A percentile compares a stretch with the other conserved stretches of the same genome.
Conservation (phyloP, 2,113 vertebrate genomes). For the Suncus etruscus region DNA sequence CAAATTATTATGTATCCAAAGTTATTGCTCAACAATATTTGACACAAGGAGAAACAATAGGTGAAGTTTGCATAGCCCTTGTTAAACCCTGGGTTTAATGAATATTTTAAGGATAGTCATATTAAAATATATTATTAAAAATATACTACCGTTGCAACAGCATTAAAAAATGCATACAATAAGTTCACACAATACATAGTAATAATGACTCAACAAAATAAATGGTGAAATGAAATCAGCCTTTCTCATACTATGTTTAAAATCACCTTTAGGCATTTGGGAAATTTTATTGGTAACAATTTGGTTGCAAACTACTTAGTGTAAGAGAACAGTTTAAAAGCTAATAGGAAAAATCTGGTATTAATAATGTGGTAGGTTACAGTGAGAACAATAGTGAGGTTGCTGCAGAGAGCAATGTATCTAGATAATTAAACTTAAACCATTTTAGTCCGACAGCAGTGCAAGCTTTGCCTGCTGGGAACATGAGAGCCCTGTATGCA, state of each 20-base stretch:
- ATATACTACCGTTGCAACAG: constrained; percentile 33
- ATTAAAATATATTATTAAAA: constrained; percentile 71
- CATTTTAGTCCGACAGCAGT: constrained; percentile 83
- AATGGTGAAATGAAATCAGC: constrained; percentile 77
- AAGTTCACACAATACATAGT: constrained; percentile 69
- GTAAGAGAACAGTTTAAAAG: constrained; percentile 81
- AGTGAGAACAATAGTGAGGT: constrained; percentile 79
- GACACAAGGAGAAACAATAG: constrained; percentile 66
- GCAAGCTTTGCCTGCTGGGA: constrained; percentile 75
- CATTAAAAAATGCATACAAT: constrained; percentile 68
- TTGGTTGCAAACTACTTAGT: constrained; percentile 72
- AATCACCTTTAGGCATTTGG: constrained; percentile 79
- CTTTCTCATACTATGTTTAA: constrained; percentile 79
- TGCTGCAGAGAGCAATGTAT: constrained; percentile 82
- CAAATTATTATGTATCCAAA: constrained; percentile 72
- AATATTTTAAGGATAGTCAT: constrained; percentile 74
- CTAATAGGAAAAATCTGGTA: constrained; percentile 79
- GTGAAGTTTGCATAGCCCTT: constrained; percentile 70
- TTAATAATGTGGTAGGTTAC: constrained; percentile 83
- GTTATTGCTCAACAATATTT: constrained; percentile 82
- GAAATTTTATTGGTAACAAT: constrained; percentile 79
- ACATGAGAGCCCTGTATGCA: constrained; percentile 66
- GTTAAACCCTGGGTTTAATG: constrained; percentile 79
- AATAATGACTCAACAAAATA: constrained; percentile 80
- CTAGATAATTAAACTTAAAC: constrained; percentile 86